Base-by-base conservation (phyloP, 2,888 invertebrate genomes). In the Drosophila formosana region DNA sequence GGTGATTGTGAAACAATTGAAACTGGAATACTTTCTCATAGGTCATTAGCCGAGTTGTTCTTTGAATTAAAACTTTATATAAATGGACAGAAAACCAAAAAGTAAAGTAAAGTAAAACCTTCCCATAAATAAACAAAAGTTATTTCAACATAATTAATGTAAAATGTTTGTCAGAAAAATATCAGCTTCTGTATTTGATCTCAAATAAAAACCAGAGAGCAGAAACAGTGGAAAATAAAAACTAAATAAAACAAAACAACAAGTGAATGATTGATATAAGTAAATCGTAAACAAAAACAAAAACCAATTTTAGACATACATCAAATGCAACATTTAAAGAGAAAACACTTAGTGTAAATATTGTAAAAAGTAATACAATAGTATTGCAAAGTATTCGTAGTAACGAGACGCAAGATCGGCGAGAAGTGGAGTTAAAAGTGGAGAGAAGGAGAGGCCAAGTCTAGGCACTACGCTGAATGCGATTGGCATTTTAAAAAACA, bases 311-410 rank as follows among this genome's bases (percentile, higher is more conserved):
- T 69, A 78, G 81, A 63, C 45, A 69, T 78, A 72, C 63, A 80
- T 52, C 49, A 65, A 60, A 72, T 53, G 57, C 75, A 64, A 75
- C 56, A 78, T 64, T 74, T 61, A 80, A 61, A 64, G 23, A 57
- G 62, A 72, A 78, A 71, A 89, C 87, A 89, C 84, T 88, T 89
- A 87, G 89, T 87, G 86, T 87, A 87, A 89, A 87, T 87, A 87
- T 89, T 87, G 86, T 87, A 87, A 89, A 87, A 82, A 88, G 77
- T 80, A 74, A 81, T 81, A 70, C 78, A 75, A 64, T 69, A 71
- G 78, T 78, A 78, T 74, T 74, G 74, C 75, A 78, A 69, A 53
- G 67, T 69, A 79, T 26, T 45, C 55, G 55, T 55, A 55, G 55
- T 63, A 71, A 53, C 52, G 9, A 58, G 60, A 66, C 66, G 58